Evolutionary conservation across 2,797 vertebrate species (phyloP).

Genomic region (Chelonia mydas): DNA sequence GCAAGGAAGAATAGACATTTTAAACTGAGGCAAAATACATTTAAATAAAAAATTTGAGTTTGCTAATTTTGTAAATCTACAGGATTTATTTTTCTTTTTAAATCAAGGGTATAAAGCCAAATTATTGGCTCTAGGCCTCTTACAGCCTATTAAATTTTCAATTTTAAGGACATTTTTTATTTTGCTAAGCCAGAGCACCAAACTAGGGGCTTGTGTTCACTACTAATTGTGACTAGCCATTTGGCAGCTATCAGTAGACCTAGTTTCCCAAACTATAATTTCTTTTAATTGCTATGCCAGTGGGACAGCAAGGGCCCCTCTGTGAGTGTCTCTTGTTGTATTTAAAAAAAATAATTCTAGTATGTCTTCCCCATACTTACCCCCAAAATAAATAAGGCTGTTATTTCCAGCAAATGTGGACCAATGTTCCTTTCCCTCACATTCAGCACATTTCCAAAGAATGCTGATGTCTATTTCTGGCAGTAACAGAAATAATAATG

Average conservation of each 20-base stretch:
- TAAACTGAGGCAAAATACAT: not conserved
- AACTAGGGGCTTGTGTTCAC: constrained; percentile 29
- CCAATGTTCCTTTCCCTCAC: constrained; percentile 54
- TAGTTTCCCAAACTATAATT: constrained; percentile 54
- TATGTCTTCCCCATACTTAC: constrained; percentile 53
- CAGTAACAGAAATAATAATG: constrained; percentile 13
- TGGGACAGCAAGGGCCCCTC: not conserved
- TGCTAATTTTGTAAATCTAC: not conserved
- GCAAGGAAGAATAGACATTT: not conserved
- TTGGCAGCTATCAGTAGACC: constrained; percentile 58
- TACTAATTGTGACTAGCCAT: constrained; percentile 48
- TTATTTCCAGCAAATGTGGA: constrained; percentile 52
- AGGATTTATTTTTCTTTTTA: not conserved
- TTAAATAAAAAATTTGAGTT: constrained; percentile 2
- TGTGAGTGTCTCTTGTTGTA: constrained; percentile 56
- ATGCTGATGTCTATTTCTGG: not conserved
- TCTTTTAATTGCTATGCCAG: constrained; percentile 54
- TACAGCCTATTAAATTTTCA: constrained; percentile 14
- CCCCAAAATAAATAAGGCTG: too few relatives aligned
- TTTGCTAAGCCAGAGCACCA: constrained; percentile 12
- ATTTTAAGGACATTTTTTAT: constrained; percentile 4
- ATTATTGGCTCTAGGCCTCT: constrained; percentile 1
- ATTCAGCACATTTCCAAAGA: constrained; percentile 66
- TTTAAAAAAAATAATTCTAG: constrained; percentile 67
- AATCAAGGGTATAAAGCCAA: not conserved